Evolutionary conservation across 1,140 invertebrate genomes (phyloP).

Genomic region (Stratiolaelaps scimitus): DNA sequence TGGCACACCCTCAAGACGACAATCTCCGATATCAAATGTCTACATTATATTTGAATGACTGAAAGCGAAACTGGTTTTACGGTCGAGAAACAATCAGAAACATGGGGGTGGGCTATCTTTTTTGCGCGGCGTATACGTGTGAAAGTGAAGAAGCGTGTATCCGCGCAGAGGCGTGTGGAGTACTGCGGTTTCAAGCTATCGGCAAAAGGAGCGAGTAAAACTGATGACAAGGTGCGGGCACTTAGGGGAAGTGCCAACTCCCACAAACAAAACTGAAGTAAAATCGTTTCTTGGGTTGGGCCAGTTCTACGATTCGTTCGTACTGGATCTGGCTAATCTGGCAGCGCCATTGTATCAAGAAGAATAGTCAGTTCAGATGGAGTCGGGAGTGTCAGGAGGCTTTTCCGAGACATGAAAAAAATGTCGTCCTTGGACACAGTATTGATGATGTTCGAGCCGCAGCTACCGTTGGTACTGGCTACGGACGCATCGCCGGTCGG

Average conservation of each 20-base stretch:
- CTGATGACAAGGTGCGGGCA: conserved; percentile 20
- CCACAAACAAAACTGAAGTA: conserved; percentile 29
- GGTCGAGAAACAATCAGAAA: too few relatives aligned
- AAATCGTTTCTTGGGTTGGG: conserved; percentile 32
- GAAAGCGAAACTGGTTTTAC: too few relatives aligned
- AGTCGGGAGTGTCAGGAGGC: neutral
- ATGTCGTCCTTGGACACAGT: neutral
- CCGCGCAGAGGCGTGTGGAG: neutral
- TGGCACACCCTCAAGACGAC: too few relatives aligned
- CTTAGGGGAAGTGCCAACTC: conserved; percentile 28
- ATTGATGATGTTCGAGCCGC: neutral
- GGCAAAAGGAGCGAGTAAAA: neutral
- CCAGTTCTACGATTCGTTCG: conserved; percentile 43
- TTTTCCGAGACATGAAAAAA: neutral
- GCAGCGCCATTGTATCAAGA: conserved; percentile 39
- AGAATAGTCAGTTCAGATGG: conserved; percentile 30
- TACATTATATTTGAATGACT: too few relatives aligned
- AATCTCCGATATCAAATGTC: too few relatives aligned
- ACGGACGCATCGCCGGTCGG: conserved; percentile 45
- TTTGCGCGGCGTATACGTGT: too few relatives aligned
- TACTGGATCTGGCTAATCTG: conserved; percentile 40
- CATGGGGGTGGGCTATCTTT: too few relatives aligned
- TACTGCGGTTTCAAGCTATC: neutral
- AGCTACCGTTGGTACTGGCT: neutral
- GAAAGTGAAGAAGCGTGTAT: neutral